These are phyloP conservation scores for Astyanax mexicanus DNA, from an alignment of 2,797 vertebrate genomes.

Conservation along the genomic window DNA sequence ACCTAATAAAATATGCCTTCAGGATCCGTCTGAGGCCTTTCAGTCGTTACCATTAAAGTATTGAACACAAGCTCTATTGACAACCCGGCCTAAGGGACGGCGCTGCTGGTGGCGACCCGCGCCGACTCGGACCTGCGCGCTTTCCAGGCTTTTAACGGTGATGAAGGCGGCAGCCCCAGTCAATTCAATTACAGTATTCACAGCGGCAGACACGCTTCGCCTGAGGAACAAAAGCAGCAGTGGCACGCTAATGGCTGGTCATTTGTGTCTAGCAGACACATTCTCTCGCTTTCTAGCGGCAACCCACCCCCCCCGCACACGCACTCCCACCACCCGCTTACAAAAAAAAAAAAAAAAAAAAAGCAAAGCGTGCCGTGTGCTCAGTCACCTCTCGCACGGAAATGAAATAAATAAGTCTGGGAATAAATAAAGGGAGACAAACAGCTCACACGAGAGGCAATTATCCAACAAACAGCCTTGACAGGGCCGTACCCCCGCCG, in stretches of 20 bases:
- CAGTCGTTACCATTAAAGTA: not conserved
- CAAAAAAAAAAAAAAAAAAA: too few relatives aligned
- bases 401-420: constrained; percentile 30
- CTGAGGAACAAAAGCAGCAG: constrained; percentile 39
- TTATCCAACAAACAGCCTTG: constrained; percentile 82
- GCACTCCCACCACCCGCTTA: not conserved
- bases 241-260: constrained; percentile 41
- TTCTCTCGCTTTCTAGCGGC: constrained; percentile 10
- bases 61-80: not conserved
- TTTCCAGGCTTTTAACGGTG: not conserved
- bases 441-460: constrained; percentile 72
- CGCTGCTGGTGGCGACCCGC: not conserved
- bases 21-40: too few relatives aligned
- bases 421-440: constrained; percentile 51
- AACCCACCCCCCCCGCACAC: not conserved
- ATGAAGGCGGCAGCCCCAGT: constrained; percentile 21
- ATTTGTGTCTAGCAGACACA: constrained; percentile 46
- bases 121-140: not conserved
- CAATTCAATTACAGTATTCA: constrained; percentile 54
- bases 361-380: too few relatives aligned
- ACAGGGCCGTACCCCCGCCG: constrained; percentile 74
- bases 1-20: too few relatives aligned
- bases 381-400: constrained; percentile 12
- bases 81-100: not conserved
- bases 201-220: constrained; percentile 34